Conservation (phyloP, 2,888 invertebrate genomes). For the Zaprionus obscuricornis region DNA sequence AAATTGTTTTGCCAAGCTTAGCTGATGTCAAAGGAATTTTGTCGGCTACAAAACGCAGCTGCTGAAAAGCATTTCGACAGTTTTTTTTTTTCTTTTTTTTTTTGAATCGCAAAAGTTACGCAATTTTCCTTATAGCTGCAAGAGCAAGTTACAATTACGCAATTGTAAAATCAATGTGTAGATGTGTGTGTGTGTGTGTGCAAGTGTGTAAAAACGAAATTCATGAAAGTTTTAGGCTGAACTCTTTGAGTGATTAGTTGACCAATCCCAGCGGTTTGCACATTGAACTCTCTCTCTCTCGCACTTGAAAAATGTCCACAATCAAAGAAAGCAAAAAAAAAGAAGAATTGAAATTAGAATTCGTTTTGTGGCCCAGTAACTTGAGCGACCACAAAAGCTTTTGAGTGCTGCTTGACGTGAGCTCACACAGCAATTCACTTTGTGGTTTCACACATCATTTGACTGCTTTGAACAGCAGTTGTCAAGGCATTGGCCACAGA, state of each 20-base stretch:
- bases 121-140: constrained; percentile 36
- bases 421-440: constrained; percentile 2
- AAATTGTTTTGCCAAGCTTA: constrained; percentile 67
- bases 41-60: constrained; percentile 2
- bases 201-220: constrained; percentile 1
- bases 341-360: background rate
- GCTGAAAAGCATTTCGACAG: constrained; percentile 57
- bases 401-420: constrained; percentile 1
- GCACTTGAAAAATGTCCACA: constrained; percentile 15
- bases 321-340: background rate
- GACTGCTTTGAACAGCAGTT: background rate
- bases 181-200: background rate
- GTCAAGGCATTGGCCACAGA: background rate
- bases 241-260: constrained; percentile 64
- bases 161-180: constrained; percentile 29
- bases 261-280: constrained; percentile 5
- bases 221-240: constrained; percentile 34
- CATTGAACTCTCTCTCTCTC: constrained; percentile 25
- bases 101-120: constrained; percentile 51
- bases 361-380: background rate
- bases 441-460: constrained; percentile 3
- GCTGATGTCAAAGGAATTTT: constrained; percentile 64
- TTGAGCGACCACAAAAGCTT: background rate
- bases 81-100: constrained; percentile 18
- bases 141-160: constrained; percentile 63